Evolutionary conservation across 2,888 invertebrate genomes (phyloP).

Genomic region (Caenorhabditis sp.): DNA sequence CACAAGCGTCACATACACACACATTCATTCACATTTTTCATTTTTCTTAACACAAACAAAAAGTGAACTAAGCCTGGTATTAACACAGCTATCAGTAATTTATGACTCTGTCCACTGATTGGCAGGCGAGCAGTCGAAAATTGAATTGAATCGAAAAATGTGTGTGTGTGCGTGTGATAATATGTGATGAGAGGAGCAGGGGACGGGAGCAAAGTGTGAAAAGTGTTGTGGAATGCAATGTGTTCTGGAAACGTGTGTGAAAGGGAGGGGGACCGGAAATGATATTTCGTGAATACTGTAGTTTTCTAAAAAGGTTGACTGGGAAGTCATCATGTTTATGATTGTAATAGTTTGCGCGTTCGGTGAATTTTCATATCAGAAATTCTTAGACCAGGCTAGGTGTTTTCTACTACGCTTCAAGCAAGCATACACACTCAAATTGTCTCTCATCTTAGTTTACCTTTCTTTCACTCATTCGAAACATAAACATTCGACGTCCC

Average conservation of each 20-base stretch:
- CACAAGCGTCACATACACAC: neutral
- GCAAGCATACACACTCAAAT: no score
- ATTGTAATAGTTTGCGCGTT: neutral
- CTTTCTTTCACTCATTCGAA: no score
- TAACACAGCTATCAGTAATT: slow-evolving; percentile 57
- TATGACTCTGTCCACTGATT: slow-evolving; percentile 48
- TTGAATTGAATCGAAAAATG: slow-evolving; percentile 8
- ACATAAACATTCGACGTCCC: no score
- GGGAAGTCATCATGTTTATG: neutral
- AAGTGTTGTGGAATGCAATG: neutral
- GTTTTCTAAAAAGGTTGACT: no score
- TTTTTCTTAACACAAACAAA: slow-evolving; percentile 49
- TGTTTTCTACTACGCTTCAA: no score
- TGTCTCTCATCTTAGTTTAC: no score
- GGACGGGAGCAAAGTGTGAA: slow-evolving; percentile 20
- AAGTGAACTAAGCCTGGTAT: slow-evolving; percentile 55
- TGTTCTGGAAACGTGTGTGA: neutral
- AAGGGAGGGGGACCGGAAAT: neutral
- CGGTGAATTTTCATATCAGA: no score
- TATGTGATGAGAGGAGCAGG: neutral
- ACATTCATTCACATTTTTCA: slow-evolving; percentile 3
- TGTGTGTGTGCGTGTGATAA: slow-evolving; percentile 7
- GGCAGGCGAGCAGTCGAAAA: slow-evolving; percentile 15
- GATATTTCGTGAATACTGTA: neutral
- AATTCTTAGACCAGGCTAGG: no score